phyloP scores from a whole-genome alignment of 2,113 vertebrate genomes.

The Burhinus oedicnemus region DNA sequence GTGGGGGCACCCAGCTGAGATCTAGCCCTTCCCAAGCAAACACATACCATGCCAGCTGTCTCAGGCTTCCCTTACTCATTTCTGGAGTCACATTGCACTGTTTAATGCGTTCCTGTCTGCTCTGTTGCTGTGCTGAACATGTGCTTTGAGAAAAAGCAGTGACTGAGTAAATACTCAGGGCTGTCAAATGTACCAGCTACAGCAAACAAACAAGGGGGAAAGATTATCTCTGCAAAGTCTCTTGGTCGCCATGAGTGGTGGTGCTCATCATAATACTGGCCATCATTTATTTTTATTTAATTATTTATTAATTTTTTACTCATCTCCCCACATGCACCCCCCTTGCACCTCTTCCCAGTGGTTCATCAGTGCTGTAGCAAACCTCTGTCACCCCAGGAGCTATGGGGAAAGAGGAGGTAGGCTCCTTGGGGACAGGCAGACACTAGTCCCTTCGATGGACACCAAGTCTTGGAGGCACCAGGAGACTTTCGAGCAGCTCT shows the following conservation, averaged over 20 bases:
- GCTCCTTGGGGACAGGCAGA: neutral
- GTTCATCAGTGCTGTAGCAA: neutral
- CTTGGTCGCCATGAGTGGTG: neutral
- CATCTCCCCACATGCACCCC: rapidly evolving
- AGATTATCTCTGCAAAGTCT: neutral
- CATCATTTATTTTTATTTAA: neutral
- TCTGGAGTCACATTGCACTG: neutral
- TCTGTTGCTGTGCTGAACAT: rapidly evolving
- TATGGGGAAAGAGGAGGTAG: neutral
- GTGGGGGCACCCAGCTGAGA: neutral
- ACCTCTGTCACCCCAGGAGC: neutral
- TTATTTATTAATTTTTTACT: neutral
- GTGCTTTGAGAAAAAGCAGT: neutral
- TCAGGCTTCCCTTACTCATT: neutral
- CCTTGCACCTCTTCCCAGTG: rapidly evolving
- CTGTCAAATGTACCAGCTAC: neutral
- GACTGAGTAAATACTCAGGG: neutral
- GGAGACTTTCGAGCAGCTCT: neutral
- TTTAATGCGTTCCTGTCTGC: neutral
- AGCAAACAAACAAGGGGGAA: neutral
- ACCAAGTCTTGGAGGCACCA: neutral
- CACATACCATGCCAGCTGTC: neutral
- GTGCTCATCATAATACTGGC: neutral
- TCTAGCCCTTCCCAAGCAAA: neutral
- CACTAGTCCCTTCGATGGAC: neutral